Evolutionary conservation across 2,888 invertebrate genomes (phyloP).

Genomic region (Plebejus anna): DNA sequence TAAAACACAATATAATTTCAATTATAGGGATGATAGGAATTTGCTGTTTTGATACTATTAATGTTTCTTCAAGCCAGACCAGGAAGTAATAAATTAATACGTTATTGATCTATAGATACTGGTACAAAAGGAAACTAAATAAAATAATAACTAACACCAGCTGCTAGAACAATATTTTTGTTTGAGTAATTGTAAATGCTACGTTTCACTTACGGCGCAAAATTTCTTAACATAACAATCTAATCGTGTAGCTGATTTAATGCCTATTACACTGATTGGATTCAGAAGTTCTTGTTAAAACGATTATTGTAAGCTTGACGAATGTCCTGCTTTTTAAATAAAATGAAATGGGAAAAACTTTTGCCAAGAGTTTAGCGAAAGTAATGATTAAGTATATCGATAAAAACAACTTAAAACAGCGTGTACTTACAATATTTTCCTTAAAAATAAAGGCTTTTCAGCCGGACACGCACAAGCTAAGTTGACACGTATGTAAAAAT

Average conservation of each 20-base stretch:
- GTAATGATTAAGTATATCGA: conserved; percentile 32
- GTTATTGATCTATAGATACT: background rate
- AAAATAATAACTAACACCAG: background rate
- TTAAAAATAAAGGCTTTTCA: conserved; percentile 68
- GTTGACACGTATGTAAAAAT: conserved; percentile 78
- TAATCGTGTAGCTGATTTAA: background rate
- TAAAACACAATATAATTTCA: background rate
- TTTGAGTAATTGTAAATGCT: background rate
- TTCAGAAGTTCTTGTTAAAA: conserved; percentile 38
- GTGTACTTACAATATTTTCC: conserved; percentile 68
- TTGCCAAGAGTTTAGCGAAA: background rate
- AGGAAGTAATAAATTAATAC: background rate
- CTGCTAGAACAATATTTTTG: background rate
- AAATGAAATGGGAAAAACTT: background rate
- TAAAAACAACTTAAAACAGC: conserved; percentile 45
- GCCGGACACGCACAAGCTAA: conserved; percentile 66
- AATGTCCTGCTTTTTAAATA: conserved; percentile 20
- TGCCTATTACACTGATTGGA: conserved; percentile 31
- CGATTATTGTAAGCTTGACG: conserved; percentile 39
- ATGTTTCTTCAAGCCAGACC: background rate
- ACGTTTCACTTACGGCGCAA: conserved; percentile 15
- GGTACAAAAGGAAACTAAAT: background rate
- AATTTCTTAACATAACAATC: background rate
- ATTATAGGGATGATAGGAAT: background rate
- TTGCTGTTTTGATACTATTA: background rate